These are phyloP conservation scores for Rhogogaster chlorosoma DNA, from an alignment of 2,888 invertebrate species.

Conservation along the genomic window DNA sequence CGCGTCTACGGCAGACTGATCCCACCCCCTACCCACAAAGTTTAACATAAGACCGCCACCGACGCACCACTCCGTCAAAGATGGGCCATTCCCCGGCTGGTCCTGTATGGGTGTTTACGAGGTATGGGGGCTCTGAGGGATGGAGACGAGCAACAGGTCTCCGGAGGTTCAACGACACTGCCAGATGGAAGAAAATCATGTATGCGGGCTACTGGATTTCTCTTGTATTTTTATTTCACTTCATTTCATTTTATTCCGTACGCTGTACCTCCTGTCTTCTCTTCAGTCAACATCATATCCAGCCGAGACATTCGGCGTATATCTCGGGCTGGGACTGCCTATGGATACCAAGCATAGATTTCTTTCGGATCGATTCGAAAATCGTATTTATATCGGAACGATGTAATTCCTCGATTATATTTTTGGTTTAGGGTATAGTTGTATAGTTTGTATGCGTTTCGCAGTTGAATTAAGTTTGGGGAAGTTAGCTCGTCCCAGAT, in stretches of 20 bases:
- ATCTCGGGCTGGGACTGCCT: neutral
- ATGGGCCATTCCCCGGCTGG: slow-evolving; percentile 64
- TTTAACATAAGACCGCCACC: slow-evolving; percentile 70
- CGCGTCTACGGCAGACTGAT: slow-evolving; percentile 41
- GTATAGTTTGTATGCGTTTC: neutral
- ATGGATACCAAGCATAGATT: neutral
- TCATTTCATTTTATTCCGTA: neutral
- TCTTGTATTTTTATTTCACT: slow-evolving; percentile 2
- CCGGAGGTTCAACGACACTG: slow-evolving; percentile 72
- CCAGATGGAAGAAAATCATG: slow-evolving; percentile 60
- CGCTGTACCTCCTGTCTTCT: too few species aligned
- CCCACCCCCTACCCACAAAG: slow-evolving; percentile 61
- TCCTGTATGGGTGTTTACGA: slow-evolving; percentile 58
- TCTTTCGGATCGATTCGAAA: neutral
- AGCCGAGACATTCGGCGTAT: neutral
- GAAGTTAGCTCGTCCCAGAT: slow-evolving; percentile 3
- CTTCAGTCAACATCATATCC: neutral
- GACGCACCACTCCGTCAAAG: slow-evolving; percentile 58
- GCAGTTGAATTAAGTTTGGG: neutral
- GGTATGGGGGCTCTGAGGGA: slow-evolving; percentile 64
- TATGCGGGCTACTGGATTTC: slow-evolving; percentile 3
- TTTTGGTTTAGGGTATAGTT: too few species aligned
- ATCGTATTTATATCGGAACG: neutral
- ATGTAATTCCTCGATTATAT: neutral
- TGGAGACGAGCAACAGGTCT: slow-evolving; percentile 71